Base-by-base conservation (phyloP, 2,888 invertebrate species). In the Lasius fuliginosus region DNA sequence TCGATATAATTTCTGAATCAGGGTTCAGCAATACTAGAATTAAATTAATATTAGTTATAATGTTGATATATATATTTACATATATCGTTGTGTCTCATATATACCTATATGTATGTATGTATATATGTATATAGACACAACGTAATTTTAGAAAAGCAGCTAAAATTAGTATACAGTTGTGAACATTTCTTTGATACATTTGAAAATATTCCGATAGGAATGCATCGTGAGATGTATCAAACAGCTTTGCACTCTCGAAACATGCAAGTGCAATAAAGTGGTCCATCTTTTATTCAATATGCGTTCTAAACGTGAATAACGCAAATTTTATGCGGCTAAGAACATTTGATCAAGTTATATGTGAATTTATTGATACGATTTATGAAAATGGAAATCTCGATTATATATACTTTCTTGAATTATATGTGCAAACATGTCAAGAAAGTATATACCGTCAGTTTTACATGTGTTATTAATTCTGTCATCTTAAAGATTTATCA, bases 211-310 rank as follows among this genome's bases (percentile, higher is more conserved):
- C 36, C 18, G 46, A 9, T 4, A 12, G 33, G 36, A 79, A 46
- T 58, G 46, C 46, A 71, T 60, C 23, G 53, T 30, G 40, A 68
- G 46, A 27, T 27, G 12, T 79, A 73, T 60, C 60, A 36, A 62
- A 33, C 46, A 73, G 62, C 18, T 73, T 36, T 46, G 27, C 12
- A 79, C 36, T 60, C 36, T 60, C 46, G 79, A 18, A 60, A 60
- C 27, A 79, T 79, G 79, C 71, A 60, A 58, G 58, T 71, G 71
- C 60, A 12, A 46, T 36, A 60, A 79, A 79, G 79, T 60, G 60
- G 33, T 60, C 46, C 40, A 73, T 79, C 60, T 60, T 79, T 79
- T 79, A 79, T 79, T 73, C 71, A 71, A 79, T 68, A 53, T 56
- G 53, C 15, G 69, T 77, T 77, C 77, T 77, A 77, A 77, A 53